Conservation (phyloP, 2,888 invertebrate species). For the Platypus cylindrus region DNA sequence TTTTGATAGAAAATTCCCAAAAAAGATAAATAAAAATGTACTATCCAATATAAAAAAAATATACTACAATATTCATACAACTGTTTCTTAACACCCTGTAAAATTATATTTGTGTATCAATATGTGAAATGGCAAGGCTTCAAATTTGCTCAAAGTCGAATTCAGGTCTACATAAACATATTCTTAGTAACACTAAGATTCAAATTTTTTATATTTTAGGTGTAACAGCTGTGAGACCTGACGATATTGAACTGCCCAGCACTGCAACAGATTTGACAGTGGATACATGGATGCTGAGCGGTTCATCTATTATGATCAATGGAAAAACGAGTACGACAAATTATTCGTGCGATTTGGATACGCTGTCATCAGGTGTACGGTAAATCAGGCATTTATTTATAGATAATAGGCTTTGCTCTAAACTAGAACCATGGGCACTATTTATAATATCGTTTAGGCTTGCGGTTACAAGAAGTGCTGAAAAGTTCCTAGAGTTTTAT, state of each 20-base stretch:
- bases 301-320: constrained; percentile 84
- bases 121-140: no score
- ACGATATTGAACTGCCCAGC: constrained; percentile 74
- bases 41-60: no score
- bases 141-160: no score
- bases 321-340: constrained; percentile 74
- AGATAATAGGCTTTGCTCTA: not conserved
- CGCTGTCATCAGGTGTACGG: constrained; percentile 61
- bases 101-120: no score
- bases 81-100: no score
- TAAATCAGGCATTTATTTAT: not conserved
- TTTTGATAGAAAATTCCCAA: no score
- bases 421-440: not conserved
- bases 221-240: constrained; percentile 79
- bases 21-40: no score
- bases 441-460: constrained; percentile 13
- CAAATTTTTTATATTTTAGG: constrained; percentile 37
- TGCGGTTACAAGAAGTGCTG: constrained; percentile 76
- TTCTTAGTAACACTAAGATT: no score
- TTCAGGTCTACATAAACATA: no score
- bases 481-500: constrained; percentile 75
- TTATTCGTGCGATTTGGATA: constrained; percentile 76
- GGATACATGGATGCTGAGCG: constrained; percentile 87
- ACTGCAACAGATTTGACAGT: constrained; percentile 86
- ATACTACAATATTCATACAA: no score